Evolutionary conservation across 2,888 invertebrate genomes (phyloP).

Genomic region (Resseliella maxima): DNA sequence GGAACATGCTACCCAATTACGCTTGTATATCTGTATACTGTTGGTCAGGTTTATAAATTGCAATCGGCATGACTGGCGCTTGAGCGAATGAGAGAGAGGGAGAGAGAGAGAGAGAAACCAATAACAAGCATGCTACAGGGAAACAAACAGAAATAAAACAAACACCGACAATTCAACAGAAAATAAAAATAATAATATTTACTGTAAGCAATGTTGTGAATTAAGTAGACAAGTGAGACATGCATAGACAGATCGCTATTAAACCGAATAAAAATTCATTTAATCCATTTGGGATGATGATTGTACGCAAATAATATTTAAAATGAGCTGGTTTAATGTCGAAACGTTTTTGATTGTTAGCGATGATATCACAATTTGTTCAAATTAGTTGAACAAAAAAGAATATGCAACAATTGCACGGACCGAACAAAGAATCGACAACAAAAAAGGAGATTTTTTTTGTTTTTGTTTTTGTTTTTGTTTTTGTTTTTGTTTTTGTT

Average conservation of each 20-base stretch:
- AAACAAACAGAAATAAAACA: slow-evolving; percentile 2
- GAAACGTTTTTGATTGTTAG: neutral
- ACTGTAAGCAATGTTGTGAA: neutral
- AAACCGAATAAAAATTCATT: slow-evolving; percentile 4
- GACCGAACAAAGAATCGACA: neutral
- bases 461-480: too few relatives aligned
- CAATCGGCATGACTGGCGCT: neutral
- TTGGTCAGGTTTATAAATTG: neutral
- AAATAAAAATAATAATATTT: neutral
- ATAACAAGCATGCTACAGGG: too few relatives aligned
- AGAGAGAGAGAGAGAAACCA: too few relatives aligned
- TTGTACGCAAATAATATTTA: neutral
- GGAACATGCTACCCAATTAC: slow-evolving; percentile 2
- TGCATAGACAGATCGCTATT: neutral
- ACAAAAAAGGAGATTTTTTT: neutral
- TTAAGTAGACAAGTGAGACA: neutral
- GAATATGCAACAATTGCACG: neutral
- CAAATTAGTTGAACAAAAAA: neutral
- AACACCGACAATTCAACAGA: neutral
- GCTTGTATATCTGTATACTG: neutral
- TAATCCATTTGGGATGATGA: slow-evolving; percentile 2
- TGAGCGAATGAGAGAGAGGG: neutral
- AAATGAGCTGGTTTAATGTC: neutral
- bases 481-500: too few relatives aligned
- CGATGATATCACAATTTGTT: slow-evolving; percentile 6